These are phyloP conservation scores for Rhyacophila brunnea DNA, from an alignment of 1,140 invertebrate genomes.

Conservation along the genomic window DNA sequence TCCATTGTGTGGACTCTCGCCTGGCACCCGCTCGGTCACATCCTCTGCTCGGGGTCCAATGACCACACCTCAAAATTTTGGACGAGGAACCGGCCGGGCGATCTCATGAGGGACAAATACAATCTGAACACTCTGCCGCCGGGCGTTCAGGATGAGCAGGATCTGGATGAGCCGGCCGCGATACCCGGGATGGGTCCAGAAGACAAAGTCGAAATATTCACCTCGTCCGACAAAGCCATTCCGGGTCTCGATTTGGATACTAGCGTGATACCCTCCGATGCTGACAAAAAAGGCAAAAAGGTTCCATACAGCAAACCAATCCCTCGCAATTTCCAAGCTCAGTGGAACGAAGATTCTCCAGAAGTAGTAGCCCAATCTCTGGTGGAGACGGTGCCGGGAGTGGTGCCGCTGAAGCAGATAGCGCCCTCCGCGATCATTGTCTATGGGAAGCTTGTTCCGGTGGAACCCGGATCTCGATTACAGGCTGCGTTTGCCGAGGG, in stretches of 20 bases:
- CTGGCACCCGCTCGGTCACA: slow-evolving; percentile 99
- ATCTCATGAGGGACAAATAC: slow-evolving; percentile 96
- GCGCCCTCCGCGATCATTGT: slow-evolving; percentile 75
- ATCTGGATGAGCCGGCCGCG: slow-evolving; percentile 70
- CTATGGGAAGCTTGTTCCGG: slow-evolving; percentile 74
- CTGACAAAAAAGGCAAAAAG: slow-evolving; percentile 76
- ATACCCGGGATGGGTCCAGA: slow-evolving; percentile 96
- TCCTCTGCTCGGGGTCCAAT: slow-evolving; percentile 96
- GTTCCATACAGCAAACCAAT: slow-evolving; percentile 94
- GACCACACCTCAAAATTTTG: slow-evolving; percentile 99
- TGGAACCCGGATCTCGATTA: slow-evolving; percentile 71
- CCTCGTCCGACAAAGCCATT: slow-evolving; percentile 65
- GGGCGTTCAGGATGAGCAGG: slow-evolving; percentile 57
- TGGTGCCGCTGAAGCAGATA: slow-evolving; percentile 67
- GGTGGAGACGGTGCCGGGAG: slow-evolving; percentile 70
- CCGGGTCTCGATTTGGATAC: slow-evolving; percentile 85
- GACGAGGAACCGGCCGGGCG: slow-evolving; percentile 97
- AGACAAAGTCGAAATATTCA: slow-evolving; percentile 74
- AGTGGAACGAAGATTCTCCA: slow-evolving; percentile 81
- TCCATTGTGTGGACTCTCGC: slow-evolving; percentile 98
- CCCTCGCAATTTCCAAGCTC: slow-evolving; percentile 91
- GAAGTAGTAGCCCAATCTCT: slow-evolving; percentile 64
- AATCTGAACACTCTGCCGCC: slow-evolving; percentile 91
- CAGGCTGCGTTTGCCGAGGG: slow-evolving; percentile 73
- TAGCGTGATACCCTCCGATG: slow-evolving; percentile 55